phyloP scores from a whole-genome alignment of 2,113 vertebrate genomes.

The Ifrita kowaldi region DNA sequence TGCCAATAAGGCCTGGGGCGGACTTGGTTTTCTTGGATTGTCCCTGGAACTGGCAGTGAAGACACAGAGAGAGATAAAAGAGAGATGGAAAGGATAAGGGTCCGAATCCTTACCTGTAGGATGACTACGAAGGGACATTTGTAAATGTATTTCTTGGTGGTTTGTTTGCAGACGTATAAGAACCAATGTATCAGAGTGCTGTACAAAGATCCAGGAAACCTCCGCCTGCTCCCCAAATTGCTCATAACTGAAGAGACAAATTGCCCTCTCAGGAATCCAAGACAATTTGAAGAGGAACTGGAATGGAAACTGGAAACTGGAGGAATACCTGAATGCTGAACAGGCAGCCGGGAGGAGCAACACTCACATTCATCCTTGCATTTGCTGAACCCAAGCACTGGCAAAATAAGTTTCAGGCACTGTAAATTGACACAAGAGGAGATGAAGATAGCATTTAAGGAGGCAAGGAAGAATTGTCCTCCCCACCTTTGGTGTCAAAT shows the following conservation, averaged over 20 bases:
- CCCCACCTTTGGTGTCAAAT: background rate
- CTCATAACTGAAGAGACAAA: background rate
- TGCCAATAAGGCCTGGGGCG: background rate
- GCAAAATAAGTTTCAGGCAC: background rate
- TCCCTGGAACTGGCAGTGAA: background rate
- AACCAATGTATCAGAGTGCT: background rate
- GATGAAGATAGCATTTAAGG: background rate
- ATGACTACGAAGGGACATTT: background rate
- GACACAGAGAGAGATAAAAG: background rate
- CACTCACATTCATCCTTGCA: background rate
- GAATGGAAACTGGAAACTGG: background rate
- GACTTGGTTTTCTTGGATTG: background rate
- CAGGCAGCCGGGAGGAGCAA: background rate
- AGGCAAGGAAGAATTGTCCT: background rate
- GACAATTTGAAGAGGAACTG: background rate
- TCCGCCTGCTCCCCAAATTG: background rate
- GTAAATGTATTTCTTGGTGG: background rate
- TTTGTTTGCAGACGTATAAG: background rate
- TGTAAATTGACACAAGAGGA: background rate
- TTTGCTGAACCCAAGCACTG: background rate
- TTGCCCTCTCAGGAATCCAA: background rate
- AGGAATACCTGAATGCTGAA: background rate
- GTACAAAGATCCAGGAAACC: background rate
- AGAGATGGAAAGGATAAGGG: background rate
- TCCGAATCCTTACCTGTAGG: accelerated